Percentiles rank a stretch among this genome's conserved stretches.
These are phyloP conservation scores for Pachypsylla venusta DNA, from an alignment of 1,140 invertebrate species.

Conservation along the genomic window DNA sequence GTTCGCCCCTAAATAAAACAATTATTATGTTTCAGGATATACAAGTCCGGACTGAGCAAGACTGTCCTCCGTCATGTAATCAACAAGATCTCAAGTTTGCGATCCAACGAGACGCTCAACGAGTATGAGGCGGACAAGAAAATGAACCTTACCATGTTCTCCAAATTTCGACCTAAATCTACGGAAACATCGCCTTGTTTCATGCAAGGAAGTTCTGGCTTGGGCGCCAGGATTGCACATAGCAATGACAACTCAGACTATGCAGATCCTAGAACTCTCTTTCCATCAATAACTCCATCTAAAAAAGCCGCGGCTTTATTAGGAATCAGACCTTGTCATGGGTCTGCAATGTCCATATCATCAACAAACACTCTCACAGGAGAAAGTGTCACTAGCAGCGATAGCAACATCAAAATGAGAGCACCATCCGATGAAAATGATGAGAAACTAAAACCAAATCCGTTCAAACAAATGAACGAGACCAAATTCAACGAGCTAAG, in stretches of 20 bases:
- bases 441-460: constrained; percentile 17
- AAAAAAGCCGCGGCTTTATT: constrained; percentile 33
- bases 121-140: constrained; percentile 29
- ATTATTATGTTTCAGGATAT: constrained; percentile 39
- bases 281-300: constrained; percentile 35
- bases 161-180: constrained; percentile 21
- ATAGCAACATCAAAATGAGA: not conserved
- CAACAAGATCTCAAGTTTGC: constrained; percentile 26
- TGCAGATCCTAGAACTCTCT: constrained; percentile 54
- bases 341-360: constrained; percentile 16
- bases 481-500: constrained; percentile 10
- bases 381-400: not conserved
- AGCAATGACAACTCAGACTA: constrained; percentile 47
- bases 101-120: constrained; percentile 34
- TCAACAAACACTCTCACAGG: not conserved
- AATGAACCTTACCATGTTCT: constrained; percentile 26
- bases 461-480: constrained; percentile 18
- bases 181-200: constrained; percentile 33
- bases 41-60: constrained; percentile 31
- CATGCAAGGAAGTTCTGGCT: constrained; percentile 60
- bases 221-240: constrained; percentile 71
- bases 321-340: constrained; percentile 22
- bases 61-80: constrained; percentile 33
- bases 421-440: not conserved
- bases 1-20: no score